phyloP scores from a whole-genome alignment of 2,888 invertebrate genomes.

The Eupithecia exiguata region DNA sequence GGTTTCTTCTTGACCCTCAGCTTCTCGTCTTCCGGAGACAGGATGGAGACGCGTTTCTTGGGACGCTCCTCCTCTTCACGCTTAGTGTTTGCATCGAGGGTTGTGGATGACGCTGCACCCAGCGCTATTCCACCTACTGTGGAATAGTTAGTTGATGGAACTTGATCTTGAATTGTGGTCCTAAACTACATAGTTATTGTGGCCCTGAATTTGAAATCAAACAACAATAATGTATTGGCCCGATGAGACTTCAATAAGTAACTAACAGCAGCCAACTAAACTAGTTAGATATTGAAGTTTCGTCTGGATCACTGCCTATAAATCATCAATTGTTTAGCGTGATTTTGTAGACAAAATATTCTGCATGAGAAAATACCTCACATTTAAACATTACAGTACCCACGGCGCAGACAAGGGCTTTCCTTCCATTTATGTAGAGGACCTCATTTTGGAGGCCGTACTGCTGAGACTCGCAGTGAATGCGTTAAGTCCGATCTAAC shows the following conservation, averaged over 20 bases:
- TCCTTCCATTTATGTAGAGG: no score
- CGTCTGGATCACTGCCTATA: no score
- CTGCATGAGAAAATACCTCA: no score
- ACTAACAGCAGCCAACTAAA: no score
- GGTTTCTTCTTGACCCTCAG: slow-evolving; percentile 74
- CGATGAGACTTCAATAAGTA: no score
- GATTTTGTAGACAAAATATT: no score
- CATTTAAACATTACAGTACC: no score
- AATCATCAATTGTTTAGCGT: no score
- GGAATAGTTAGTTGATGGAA: background rate
- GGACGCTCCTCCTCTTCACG: slow-evolving; percentile 73
- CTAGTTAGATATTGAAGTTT: no score
- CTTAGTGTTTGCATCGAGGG: slow-evolving; percentile 55
- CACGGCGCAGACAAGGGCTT: no score
- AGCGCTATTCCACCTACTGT: no score
- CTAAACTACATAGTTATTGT: background rate
- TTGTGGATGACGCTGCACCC: slow-evolving; percentile 46
- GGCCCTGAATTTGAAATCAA: background rate
- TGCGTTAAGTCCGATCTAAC: slow-evolving; percentile 46
- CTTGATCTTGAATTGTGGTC: background rate
- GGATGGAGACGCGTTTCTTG: slow-evolving; percentile 74
- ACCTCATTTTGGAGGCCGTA: no score
- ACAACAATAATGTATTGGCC: background rate
- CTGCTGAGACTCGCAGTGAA: background rate
- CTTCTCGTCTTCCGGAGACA: slow-evolving; percentile 76